These are phyloP conservation scores for Drosophila setosimentum DNA, from an alignment of 2,888 invertebrate species.

Conservation along the genomic window DNA sequence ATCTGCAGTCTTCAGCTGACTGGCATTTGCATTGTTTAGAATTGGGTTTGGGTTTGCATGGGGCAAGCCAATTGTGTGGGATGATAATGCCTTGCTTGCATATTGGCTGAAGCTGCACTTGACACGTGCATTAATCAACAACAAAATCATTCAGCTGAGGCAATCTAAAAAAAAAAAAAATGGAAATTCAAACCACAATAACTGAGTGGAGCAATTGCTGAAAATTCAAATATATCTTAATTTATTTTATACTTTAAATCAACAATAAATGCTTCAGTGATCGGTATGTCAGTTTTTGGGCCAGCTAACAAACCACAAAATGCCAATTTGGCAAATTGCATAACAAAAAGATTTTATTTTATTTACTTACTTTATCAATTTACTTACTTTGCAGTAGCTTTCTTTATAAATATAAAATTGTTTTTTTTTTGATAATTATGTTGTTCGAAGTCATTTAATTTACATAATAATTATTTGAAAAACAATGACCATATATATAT, in stretches of 20 bases:
- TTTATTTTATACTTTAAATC: conserved; percentile 20
- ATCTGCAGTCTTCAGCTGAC: conserved; percentile 24
- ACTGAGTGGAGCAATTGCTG: conserved; percentile 1
- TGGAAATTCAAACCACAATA: conserved; percentile 25
- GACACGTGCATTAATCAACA: conserved; percentile 39
- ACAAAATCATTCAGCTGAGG: conserved; percentile 21
- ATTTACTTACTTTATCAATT: too few species aligned
- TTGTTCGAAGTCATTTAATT: background rate
- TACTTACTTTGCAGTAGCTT: background rate
- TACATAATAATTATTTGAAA: background rate
- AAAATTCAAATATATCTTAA: conserved; percentile 40
- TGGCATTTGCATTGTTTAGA: conserved; percentile 36
- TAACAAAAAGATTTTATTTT: conserved; percentile 4
- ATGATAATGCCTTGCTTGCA: background rate
- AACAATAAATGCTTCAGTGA: conserved; percentile 17
- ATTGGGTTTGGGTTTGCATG: background rate
- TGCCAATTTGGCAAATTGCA: conserved; percentile 24
- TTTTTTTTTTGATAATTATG: background rate
- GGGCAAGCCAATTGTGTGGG: background rate
- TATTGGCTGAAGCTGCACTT: conserved; percentile 24
- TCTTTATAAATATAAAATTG: background rate
- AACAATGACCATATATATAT: too few species aligned
- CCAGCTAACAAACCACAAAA: conserved; percentile 26
- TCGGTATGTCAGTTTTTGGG: background rate
- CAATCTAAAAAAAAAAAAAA: conserved; percentile 1